Percentiles rank a stretch among this genome's conserved stretches.
These are phyloP conservation scores for Syngnathus acus DNA, from an alignment of 2,797 vertebrate species.

Conservation along the genomic window DNA sequence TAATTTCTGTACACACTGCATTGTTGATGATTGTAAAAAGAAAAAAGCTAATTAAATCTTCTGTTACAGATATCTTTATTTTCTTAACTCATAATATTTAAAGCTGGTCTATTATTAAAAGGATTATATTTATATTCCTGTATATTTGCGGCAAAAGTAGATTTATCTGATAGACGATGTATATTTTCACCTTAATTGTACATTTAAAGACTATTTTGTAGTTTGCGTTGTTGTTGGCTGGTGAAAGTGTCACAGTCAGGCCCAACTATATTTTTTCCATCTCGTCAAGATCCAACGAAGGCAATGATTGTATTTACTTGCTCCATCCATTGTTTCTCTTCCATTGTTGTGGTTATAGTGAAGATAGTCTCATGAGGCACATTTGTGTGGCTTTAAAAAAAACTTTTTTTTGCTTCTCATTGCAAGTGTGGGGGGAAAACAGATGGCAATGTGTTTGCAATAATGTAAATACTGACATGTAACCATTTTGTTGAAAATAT, in stretches of 20 bases:
- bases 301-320: conserved; percentile 3
- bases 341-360: background rate
- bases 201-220: conserved; percentile 1
- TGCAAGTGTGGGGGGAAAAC: background rate
- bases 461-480: background rate
- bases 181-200: conserved; percentile 67
- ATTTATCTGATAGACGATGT: conserved; percentile 64
- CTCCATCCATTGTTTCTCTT: background rate
- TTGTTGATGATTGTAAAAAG: background rate
- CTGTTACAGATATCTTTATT: conserved; percentile 35
- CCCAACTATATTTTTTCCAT: background rate
- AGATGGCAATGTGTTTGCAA: background rate
- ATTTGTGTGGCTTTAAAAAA: conserved; percentile 28
- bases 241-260: background rate
- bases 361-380: background rate
- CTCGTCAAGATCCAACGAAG: background rate
- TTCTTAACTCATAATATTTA: conserved; percentile 48
- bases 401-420: background rate
- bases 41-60: conserved; percentile 5
- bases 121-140: conserved; percentile 71
- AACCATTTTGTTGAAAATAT: background rate
- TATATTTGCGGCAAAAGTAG: conserved; percentile 71
- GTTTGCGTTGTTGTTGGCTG: conserved; percentile 11
- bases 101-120: conserved; percentile 52
- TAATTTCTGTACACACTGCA: conserved; percentile 1